Percentiles rank a stretch among this genome's conserved stretches.
Conservation (phyloP, 2,113 vertebrate genomes). For the Larimichthys polyactis region DNA sequence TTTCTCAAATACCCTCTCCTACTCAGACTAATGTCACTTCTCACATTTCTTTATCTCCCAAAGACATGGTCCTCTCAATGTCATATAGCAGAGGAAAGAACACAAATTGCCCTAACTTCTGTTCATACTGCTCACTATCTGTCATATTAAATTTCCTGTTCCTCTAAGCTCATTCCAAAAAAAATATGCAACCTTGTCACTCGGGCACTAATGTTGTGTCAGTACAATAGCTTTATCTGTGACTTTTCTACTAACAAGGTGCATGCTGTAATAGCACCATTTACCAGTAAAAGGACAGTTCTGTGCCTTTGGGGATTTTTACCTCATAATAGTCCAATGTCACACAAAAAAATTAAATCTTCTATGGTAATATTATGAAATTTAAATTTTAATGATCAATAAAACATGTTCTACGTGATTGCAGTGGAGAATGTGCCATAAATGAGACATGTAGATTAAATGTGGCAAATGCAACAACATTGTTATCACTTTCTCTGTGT, state of each 20-base stretch:
- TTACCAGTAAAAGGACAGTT: slow-evolving; percentile 14
- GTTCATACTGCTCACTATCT: slow-evolving; percentile 32
- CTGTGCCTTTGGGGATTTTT: background rate
- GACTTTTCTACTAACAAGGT: slow-evolving; percentile 17
- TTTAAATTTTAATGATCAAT: slow-evolving; percentile 2
- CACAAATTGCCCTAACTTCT: slow-evolving; percentile 32
- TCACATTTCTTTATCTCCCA: slow-evolving; percentile 45
- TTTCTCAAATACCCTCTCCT: slow-evolving; percentile 22
- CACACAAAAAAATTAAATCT: background rate
- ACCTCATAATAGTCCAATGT: slow-evolving; percentile 26
- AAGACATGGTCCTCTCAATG: slow-evolving; percentile 39
- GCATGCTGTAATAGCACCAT: slow-evolving; percentile 30
- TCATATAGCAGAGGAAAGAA: slow-evolving; percentile 23
- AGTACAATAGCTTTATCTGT: slow-evolving; percentile 43
- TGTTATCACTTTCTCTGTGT: slow-evolving; percentile 44
- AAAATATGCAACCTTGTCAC: slow-evolving; percentile 41
- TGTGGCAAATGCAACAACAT: slow-evolving; percentile 15
- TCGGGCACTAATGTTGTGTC: background rate
- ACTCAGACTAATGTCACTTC: slow-evolving; percentile 32
- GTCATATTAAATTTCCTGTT: slow-evolving; percentile 25
- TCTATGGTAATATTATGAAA: background rate
- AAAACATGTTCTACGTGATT: slow-evolving; percentile 31
- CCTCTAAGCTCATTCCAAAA: slow-evolving; percentile 34
- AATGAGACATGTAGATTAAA: slow-evolving; percentile 51
- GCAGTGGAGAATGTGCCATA: slow-evolving; percentile 22